phyloP scores from a whole-genome alignment of 2,797 vertebrate species.

The Intellagama lesueurii region DNA sequence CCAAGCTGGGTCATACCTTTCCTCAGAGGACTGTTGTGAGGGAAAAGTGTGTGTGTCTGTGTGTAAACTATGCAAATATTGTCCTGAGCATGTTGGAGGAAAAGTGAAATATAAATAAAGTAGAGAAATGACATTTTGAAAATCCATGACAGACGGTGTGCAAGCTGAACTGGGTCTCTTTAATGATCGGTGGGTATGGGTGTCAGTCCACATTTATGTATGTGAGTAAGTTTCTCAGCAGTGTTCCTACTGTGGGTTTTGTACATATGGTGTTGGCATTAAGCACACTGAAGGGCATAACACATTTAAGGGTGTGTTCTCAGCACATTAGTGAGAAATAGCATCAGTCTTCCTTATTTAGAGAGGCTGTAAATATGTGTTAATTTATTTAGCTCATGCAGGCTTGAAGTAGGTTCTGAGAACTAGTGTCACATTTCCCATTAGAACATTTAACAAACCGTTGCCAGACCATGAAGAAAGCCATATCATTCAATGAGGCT shows the following conservation, averaged over 20 bases:
- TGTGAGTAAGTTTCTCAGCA: not conserved
- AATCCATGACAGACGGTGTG: conserved; percentile 24
- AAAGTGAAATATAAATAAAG: conserved; percentile 6
- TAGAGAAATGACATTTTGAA: not conserved
- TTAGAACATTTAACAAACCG: not conserved
- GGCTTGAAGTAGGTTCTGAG: conserved; percentile 11
- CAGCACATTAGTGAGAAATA: not conserved
- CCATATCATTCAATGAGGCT: not conserved
- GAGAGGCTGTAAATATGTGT: conserved; percentile 13
- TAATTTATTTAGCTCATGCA: conserved; percentile 17
- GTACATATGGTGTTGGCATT: conserved; percentile 27
- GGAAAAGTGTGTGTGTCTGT: not conserved
- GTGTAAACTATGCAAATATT: not conserved
- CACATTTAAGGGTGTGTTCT: conserved; percentile 16
- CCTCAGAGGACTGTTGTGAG: not conserved
- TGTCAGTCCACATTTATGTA: conserved; percentile 16
- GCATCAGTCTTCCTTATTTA: not conserved
- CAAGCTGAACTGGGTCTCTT: conserved; percentile 2
- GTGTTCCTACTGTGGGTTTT: not conserved
- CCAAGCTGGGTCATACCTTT: not conserved
- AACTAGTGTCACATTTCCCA: not conserved
- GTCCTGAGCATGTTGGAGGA: not conserved
- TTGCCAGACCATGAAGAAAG: conserved; percentile 13
- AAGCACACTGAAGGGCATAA: not conserved
- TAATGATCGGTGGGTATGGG: not conserved